These are phyloP conservation scores for Microtus richardsoni DNA, from an alignment of 2,113 vertebrate species.

Conservation along the genomic window DNA sequence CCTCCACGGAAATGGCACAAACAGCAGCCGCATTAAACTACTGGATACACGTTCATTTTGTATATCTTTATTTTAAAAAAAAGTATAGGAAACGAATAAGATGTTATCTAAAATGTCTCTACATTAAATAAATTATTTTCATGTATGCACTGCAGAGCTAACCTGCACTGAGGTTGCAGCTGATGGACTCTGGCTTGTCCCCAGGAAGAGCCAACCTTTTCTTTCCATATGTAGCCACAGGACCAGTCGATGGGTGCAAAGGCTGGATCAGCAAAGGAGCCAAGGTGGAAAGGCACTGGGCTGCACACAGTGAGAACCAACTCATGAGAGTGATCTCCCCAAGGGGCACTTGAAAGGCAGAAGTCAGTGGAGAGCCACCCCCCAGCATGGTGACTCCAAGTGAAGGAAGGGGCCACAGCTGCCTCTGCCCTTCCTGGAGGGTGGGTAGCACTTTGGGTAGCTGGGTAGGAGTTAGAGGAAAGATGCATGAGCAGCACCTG, in stretches of 20 bases:
- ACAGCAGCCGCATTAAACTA: background rate
- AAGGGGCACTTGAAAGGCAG: background rate
- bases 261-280: rapidly evolving
- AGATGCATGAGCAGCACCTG: background rate
- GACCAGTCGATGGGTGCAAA: rapidly evolving
- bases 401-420: background rate
- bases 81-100: conserved; percentile 67
- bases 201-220: too few species aligned
- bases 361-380: background rate
- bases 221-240: rapidly evolving
- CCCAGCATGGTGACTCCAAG: background rate
- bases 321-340: background rate
- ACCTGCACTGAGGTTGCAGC: background rate
- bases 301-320: background rate
- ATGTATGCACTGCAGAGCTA: background rate
- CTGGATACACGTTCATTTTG: background rate
- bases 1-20: background rate
- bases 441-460: background rate
- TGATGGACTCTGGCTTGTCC: background rate
- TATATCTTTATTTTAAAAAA: conserved; percentile 72
- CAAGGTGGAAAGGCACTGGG: rapidly evolving
- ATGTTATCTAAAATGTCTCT: conserved; percentile 58
- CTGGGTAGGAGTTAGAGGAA: background rate
- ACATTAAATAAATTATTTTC: conserved; percentile 76
- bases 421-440: background rate